Evolutionary conservation across 2,113 vertebrate genomes (phyloP).

Genomic region (Gallinago jamesoni): DNA sequence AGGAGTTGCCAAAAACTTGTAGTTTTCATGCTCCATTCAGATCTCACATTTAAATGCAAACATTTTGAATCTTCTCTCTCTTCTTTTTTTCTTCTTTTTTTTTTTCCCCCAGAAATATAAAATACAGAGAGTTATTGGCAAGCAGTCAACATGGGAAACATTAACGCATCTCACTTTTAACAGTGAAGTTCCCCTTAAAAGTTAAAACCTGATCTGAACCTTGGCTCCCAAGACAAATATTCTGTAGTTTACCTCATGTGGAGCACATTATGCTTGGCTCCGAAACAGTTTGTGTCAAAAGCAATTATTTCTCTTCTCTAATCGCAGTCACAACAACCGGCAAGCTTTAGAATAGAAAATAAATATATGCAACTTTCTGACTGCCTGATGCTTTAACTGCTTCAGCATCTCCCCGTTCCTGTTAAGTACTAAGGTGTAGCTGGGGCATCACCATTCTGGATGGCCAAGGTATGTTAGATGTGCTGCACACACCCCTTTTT

Average conservation of each 20-base stretch:
- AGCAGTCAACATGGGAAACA: constrained; percentile 35
- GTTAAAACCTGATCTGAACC: constrained; percentile 39
- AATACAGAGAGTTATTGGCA: constrained; percentile 7
- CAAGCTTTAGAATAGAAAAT: not conserved
- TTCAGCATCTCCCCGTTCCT: not conserved
- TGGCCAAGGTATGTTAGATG: not conserved
- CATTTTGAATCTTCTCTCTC: not conserved
- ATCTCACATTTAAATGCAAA: not conserved
- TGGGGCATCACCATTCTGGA: not conserved
- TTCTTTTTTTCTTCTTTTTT: not conserved
- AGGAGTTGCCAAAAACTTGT: not conserved
- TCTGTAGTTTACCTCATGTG: constrained; percentile 36
- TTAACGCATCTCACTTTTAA: constrained; percentile 12
- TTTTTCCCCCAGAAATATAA: not conserved
- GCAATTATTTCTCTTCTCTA: constrained; percentile 35
- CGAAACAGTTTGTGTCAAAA: constrained; percentile 50
- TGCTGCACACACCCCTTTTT: not conserved
- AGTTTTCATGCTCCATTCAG: not conserved
- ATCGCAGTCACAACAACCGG: not conserved
- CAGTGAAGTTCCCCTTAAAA: constrained; percentile 11
- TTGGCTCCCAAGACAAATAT: constrained; percentile 30
- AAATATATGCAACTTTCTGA: not conserved
- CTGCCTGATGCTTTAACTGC: not conserved
- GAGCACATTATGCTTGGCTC: constrained; percentile 36
- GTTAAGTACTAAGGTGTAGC: not conserved